Base-by-base conservation (phyloP, 1,140 invertebrate genomes). In the Drosophila asahinai region DNA sequence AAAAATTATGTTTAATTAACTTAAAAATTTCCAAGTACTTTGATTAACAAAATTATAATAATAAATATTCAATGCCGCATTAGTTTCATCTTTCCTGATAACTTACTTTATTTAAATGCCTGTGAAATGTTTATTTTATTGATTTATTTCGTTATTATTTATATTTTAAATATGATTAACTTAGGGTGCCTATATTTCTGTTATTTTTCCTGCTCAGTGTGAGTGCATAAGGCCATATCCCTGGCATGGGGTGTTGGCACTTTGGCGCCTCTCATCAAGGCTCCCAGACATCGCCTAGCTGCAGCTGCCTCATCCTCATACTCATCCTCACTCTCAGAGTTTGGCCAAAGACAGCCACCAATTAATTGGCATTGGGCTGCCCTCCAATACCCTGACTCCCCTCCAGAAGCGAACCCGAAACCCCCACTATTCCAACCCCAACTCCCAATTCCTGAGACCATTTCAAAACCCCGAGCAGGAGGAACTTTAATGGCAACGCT, bases 251-350 rank as follows among this genome's bases (percentile, higher is more conserved):
- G 84, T 89, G 86, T 89, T 90, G 86, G 75, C 79, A 80, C 81
- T 90, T 87, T 90, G 86, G 86, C 86, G 86, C 86, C 86, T 90
- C 86, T 90, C 86, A 90, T 90, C 86, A 89, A 77, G 86, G 52
- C 54, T 43, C 11, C 73, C 74, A 87, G 84, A 77, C 83, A 73
- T 54, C 19, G 48, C 25, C 22, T n/a, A 33, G 43, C 38, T 68
- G 57, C 75, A 62, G 74, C 64, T 25, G 36, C 52, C 54, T 15
- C 61, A 27, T 17, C 33, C 36, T 43, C 61, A 22, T 47, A 43
- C 54, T 15, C 60, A 27, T 17, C 51, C 60, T 15, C 60, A 59
- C 55, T 42, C 47, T 22, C 45, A 62, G 62, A 64, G 51, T 87
- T 86, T 89, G 83, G 83, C 81, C 80, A 86, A 86, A 87, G 86